Evolutionary conservation across 2,113 vertebrate species (phyloP).

Genomic region (Mormyrus lacerda): DNA sequence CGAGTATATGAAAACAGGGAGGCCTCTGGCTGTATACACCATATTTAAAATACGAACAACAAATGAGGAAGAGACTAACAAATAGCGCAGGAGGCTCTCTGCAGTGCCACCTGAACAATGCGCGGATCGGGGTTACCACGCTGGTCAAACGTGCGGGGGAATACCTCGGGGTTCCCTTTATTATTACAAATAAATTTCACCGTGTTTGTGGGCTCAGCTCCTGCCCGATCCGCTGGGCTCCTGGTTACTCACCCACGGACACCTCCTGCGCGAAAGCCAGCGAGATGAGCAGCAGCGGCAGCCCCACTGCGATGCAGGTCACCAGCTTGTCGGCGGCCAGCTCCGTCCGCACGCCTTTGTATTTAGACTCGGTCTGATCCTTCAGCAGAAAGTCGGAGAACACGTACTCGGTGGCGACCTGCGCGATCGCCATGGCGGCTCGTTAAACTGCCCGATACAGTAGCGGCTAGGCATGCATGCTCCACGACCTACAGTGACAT

Average conservation of each 20-base stretch:
- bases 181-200: neutral
- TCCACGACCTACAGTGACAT: neutral
- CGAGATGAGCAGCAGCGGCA: conserved; percentile 90
- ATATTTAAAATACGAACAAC: neutral
- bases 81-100: neutral
- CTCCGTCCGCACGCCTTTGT: conserved; percentile 83
- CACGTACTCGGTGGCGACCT: conserved; percentile 88
- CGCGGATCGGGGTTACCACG: neutral
- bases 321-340: conserved; percentile 86
- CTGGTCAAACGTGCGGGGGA: neutral
- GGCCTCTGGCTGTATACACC: neutral
- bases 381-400: conserved; percentile 92
- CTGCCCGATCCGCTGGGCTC: neutral
- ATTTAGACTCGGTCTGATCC: conserved; percentile 74
- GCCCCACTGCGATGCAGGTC: conserved; percentile 78
- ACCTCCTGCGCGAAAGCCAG: conserved; percentile 93
- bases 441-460: neutral
- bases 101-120: neutral
- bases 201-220: neutral
- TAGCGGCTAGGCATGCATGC: neutral
- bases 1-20: neutral
- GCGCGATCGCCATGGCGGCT: conserved; percentile 80
- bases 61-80: neutral
- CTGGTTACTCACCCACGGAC: conserved; percentile 73
- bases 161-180: neutral